These are phyloP conservation scores for Daboia siamensis DNA, from an alignment of 2,113 vertebrate species.

Conservation along the genomic window DNA sequence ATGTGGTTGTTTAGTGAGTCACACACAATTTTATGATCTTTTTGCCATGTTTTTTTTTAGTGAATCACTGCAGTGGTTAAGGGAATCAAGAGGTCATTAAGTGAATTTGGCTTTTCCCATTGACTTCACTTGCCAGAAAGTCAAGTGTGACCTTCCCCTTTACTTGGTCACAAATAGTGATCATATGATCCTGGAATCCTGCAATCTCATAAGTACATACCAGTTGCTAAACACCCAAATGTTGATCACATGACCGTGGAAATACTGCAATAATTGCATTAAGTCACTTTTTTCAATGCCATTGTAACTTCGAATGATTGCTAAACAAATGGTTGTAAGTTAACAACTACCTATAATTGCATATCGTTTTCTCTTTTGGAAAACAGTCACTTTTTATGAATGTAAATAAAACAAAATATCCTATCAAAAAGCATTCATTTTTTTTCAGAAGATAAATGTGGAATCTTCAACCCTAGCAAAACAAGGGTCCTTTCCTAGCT, in stretches of 20 bases:
- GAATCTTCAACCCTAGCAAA: neutral
- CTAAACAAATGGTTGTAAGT: neutral
- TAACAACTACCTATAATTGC: neutral
- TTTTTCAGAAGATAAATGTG: neutral
- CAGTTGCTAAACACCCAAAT: neutral
- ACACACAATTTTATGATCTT: neutral
- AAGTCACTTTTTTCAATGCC: neutral
- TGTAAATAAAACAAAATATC: neutral
- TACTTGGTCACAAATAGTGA: neutral
- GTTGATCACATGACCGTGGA: neutral
- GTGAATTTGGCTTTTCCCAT: neutral
- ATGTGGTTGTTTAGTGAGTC: neutral
- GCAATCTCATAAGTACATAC: neutral
- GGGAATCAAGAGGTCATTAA: neutral
- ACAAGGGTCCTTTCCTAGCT: neutral
- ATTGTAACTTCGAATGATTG: neutral
- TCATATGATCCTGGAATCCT: neutral
- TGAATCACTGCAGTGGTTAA: neutral
- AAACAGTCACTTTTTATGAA: neutral
- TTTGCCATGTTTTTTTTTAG: neutral
- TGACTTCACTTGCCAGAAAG: neutral
- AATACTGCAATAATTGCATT: neutral
- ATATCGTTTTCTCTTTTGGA: neutral
- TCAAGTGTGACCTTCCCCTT: too few relatives aligned
- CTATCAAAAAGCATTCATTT: neutral